phyloP scores from a whole-genome alignment of 1,140 invertebrate genomes.

The Oedothorax gibbosus region DNA sequence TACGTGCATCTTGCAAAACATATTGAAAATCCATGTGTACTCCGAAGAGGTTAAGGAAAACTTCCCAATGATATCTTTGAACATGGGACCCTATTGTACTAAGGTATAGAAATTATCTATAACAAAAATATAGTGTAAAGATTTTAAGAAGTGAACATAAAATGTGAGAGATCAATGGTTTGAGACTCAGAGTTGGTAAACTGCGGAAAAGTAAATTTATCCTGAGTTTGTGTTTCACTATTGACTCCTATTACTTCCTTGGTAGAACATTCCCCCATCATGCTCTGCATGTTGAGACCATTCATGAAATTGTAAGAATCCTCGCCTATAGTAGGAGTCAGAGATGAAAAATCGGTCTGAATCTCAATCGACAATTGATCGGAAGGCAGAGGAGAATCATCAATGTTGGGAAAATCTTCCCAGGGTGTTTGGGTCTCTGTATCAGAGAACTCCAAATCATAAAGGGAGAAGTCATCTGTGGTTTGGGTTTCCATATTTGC shows the following conservation, averaged over 20 bases:
- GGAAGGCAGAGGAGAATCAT: slow-evolving; percentile 24
- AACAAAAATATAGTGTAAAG: not conserved
- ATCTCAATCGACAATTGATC: slow-evolving; percentile 58
- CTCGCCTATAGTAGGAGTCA: not conserved
- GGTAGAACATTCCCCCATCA: slow-evolving; percentile 9
- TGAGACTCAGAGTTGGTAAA: slow-evolving; percentile 56
- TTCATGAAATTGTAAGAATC: slow-evolving; percentile 44
- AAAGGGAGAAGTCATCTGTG: slow-evolving; percentile 57
- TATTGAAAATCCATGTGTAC: no score
- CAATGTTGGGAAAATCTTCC: slow-evolving; percentile 57
- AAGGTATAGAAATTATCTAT: not conserved
- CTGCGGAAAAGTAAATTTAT: slow-evolving; percentile 20
- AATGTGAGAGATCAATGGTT: slow-evolving; percentile 35
- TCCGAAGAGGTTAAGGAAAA: no score
- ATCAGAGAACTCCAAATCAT: slow-evolving; percentile 61
- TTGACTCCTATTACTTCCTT: slow-evolving; percentile 15
- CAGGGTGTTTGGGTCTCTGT: slow-evolving; percentile 63
- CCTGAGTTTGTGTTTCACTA: slow-evolving; percentile 52
- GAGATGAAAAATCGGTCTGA: slow-evolving; percentile 50
- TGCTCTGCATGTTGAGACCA: slow-evolving; percentile 8
- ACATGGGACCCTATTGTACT: no score
- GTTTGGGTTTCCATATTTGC: slow-evolving; percentile 61
- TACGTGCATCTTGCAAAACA: no score
- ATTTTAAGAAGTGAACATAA: not conserved
- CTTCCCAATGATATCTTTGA: no score